Evolutionary conservation across 1,140 invertebrate species (phyloP).

Genomic region (Brachionus calyciflorus): DNA sequence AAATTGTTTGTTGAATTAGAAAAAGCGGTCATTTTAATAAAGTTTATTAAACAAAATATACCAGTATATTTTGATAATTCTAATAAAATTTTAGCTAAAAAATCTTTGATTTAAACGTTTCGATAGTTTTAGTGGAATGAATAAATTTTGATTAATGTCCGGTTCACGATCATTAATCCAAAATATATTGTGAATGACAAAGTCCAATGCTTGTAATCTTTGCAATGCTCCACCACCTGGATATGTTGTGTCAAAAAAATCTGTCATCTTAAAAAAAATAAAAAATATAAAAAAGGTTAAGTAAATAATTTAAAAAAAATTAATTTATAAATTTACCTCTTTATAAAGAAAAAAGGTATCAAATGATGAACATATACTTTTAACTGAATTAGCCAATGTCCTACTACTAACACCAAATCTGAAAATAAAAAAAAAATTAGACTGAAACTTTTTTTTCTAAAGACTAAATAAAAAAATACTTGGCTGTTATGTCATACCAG

Average conservation of each 20-base stretch:
- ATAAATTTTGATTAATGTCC: not conserved
- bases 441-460: not conserved
- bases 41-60: too few species aligned
- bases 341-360: not conserved
- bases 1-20: too few species aligned
- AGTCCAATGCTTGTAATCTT: slow-evolving; percentile 22
- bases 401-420: slow-evolving; percentile 33
- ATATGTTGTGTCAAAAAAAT: slow-evolving; percentile 24
- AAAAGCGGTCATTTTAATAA: too few species aligned
- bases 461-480: not conserved
- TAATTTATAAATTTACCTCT: not conserved
- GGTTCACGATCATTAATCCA: slow-evolving; percentile 37
- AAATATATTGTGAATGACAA: slow-evolving; percentile 25
- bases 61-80: too few species aligned
- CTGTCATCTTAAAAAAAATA: not conserved
- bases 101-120: not conserved
- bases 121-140: too few species aligned
- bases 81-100: too few species aligned
- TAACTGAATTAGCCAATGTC: slow-evolving; percentile 30
- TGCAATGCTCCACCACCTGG: not conserved
- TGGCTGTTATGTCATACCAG: not conserved
- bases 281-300: too few species aligned
- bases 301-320: not conserved
- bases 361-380: slow-evolving; percentile 37
- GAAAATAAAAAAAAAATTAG: not conserved